Base-by-base conservation (phyloP, 2,113 vertebrate genomes). In the Pseudopipra pipra region DNA sequence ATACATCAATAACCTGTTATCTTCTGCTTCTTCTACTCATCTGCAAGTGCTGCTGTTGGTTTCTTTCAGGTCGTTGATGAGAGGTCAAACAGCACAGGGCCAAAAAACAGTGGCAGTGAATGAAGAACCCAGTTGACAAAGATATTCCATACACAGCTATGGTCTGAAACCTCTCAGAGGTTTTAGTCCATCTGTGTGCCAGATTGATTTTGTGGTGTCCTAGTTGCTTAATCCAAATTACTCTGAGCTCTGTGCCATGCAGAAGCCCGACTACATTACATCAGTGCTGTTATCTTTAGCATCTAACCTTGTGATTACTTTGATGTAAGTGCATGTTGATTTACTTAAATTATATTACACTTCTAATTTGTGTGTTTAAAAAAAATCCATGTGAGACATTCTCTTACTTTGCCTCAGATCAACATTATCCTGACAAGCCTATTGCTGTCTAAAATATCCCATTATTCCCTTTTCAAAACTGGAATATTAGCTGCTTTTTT, bases 361-460 rank as follows among this genome's bases (percentile, higher is more conserved):
- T 87, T 83, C 46, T 84, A 44, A 77, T 77, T 44, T 80, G 19
- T 23, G 13, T 52, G 18, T 55, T 86, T 4, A 67, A 78, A 75
- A 54, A 44, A 71, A 37, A 18, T n/a, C 27, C 4, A 0, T 8
- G 7, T 46, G 59, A 71, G 14, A 30, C 0, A 0, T 49, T 85
- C n/a, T 74, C 27, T 31, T 78, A 23, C 39, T 65, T 87, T 83
- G 35, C 22, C 11, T 23, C 14, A 49, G 54, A 79, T 82, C 70
- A 44, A 1, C 21, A 41, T 82, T 15, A 11, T 56, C 25, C 75
- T 73, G 71, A 55, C 14, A 72, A 81, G 44, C 25, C 37, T 58
- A 5, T 33, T 92, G 56, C 37, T 55, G 27, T 27, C 46, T 46
- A 73, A 22, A 82, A 37, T 76, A 65, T 19, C 33, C 47, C 22